These are phyloP conservation scores for Mormoops blainvillei DNA, from an alignment of 2,113 vertebrate genomes.

Conservation along the genomic window DNA sequence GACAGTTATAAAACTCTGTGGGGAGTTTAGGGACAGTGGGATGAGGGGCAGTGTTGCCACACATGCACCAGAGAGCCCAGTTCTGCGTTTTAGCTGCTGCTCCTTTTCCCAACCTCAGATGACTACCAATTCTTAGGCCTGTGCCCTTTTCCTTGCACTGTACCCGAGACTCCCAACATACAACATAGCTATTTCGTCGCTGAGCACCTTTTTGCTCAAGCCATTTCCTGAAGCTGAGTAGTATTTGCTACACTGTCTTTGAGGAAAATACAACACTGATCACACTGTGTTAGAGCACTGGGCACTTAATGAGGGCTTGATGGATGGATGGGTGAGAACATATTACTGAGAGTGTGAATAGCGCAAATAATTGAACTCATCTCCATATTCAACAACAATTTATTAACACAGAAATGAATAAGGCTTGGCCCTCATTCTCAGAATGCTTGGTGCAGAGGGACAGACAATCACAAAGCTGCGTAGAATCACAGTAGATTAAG, in stretches of 20 bases:
- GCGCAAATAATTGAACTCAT: constrained; percentile 31
- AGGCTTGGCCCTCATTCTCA: constrained; percentile 24
- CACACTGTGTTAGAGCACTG: not conserved
- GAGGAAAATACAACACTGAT: not conserved
- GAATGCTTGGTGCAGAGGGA: constrained; percentile 13
- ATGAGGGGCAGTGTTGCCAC: not conserved
- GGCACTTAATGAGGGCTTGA: not conserved
- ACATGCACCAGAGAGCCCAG: not conserved
- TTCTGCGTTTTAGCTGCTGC: not conserved
- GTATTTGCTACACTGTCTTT: not conserved
- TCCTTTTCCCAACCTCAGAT: not conserved
- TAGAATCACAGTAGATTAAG: constrained; percentile 49
- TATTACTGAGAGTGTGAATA: not conserved
- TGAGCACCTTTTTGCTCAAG: not conserved
- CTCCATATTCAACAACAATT: constrained; percentile 38
- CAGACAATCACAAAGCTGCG: constrained; percentile 44
- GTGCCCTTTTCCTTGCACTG: not conserved
- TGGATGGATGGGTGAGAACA: not conserved
- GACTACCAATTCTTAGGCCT: not conserved
- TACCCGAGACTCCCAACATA: not conserved
- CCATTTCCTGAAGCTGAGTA: not conserved
- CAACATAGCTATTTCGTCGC: not conserved
- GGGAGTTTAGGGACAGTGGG: not conserved
- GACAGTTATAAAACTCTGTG: not conserved
- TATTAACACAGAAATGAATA: constrained; percentile 48